These are phyloP conservation scores for Hypselothyrea guttata DNA, from an alignment of 2,888 invertebrate species.

Conservation along the genomic window DNA sequence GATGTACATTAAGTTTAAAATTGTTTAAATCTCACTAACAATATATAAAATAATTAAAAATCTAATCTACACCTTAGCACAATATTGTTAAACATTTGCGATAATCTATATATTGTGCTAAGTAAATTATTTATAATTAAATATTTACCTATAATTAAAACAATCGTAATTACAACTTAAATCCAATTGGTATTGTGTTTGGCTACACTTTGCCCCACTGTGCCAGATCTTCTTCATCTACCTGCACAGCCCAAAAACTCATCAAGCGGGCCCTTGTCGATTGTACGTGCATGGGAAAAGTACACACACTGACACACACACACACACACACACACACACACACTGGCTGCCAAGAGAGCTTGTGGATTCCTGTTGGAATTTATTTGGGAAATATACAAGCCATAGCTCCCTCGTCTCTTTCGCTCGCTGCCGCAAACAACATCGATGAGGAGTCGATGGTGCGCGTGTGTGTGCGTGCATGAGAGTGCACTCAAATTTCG, in stretches of 20 bases:
- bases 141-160: neutral
- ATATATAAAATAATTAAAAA: too few relatives aligned
- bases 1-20: too few relatives aligned
- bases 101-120: too few relatives aligned
- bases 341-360: constrained; percentile 24
- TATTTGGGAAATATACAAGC: constrained; percentile 78
- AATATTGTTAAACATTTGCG: too few relatives aligned
- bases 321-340: too few relatives aligned
- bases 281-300: constrained; percentile 80
- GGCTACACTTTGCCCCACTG: constrained; percentile 38
- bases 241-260: constrained; percentile 69
- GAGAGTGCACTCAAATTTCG: constrained; percentile 78
- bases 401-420: constrained; percentile 52
- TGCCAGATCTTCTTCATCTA: constrained; percentile 62
- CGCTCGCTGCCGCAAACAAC: constrained; percentile 26
- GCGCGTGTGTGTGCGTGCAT: constrained; percentile 44
- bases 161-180: constrained; percentile 10
- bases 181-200: constrained; percentile 21
- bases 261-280: constrained; percentile 76
- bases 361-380: constrained; percentile 81
- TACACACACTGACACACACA: constrained; percentile 61
- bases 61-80: too few relatives aligned
- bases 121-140: neutral
- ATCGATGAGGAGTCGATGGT: constrained; percentile 38
- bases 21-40: too few relatives aligned